Conservation (phyloP, 2,797 vertebrate genomes). For the Lindbergichthys nudifrons region DNA sequence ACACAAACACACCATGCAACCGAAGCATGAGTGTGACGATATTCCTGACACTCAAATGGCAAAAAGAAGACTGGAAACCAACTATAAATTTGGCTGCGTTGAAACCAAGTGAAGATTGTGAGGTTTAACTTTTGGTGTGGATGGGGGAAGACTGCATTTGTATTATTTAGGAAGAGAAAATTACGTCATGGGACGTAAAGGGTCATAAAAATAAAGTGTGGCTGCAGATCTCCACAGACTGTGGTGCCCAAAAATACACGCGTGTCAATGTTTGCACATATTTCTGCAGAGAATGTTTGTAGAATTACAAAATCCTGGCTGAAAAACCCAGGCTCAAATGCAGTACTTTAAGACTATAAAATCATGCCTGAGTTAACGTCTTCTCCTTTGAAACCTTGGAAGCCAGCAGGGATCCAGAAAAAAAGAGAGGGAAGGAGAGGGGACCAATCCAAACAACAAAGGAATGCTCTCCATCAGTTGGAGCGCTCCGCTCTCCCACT, state of each 20-base stretch:
- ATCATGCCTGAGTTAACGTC: slow-evolving; percentile 11
- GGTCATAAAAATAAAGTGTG: not conserved
- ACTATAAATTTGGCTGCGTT: slow-evolving; percentile 9
- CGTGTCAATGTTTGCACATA: not conserved
- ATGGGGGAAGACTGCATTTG: not conserved
- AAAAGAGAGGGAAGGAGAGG: slow-evolving; percentile 18
- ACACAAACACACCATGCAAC: slow-evolving; percentile 4
- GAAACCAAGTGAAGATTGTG: slow-evolving; percentile 6
- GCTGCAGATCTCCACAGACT: not conserved
- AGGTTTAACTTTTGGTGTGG: slow-evolving; percentile 6
- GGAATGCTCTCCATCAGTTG: slow-evolving; percentile 69
- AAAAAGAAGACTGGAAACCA: slow-evolving; percentile 9
- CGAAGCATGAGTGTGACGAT: slow-evolving; percentile 2
- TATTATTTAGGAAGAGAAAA: slow-evolving; percentile 21
- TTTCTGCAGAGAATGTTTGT: not conserved
- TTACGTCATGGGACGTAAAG: not conserved
- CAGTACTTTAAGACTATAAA: slow-evolving; percentile 1
- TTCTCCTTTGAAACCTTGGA: slow-evolving; percentile 63
- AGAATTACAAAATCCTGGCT: not conserved
- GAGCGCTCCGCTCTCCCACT: slow-evolving; percentile 69
- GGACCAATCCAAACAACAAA: slow-evolving; percentile 70
- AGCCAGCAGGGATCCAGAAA: slow-evolving; percentile 34
- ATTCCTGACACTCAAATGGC: slow-evolving; percentile 8
- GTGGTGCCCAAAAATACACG: not conserved
- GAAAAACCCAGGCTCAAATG: slow-evolving; percentile 3